phyloP scores from a whole-genome alignment of 2,888 invertebrate species.

The Drosophila buzzatii region DNA sequence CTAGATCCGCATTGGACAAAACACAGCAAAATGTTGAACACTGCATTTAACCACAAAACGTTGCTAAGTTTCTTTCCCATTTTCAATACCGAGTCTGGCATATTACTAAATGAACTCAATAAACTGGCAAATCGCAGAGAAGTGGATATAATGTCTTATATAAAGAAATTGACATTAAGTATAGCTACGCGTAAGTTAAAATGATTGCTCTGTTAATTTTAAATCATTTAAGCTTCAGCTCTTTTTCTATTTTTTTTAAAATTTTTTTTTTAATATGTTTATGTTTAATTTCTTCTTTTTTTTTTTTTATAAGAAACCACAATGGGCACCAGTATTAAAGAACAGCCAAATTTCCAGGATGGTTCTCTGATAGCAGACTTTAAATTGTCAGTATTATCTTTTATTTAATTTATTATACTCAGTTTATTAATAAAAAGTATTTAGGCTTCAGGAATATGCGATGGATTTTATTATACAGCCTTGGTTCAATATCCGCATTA shows the following conservation, averaged over 20 bases:
- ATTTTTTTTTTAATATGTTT: background rate
- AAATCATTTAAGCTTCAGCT: too few relatives aligned
- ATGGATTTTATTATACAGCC: slow-evolving; percentile 2
- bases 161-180: slow-evolving; percentile 54
- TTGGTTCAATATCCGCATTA: slow-evolving; percentile 12
- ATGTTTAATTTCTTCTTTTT: too few relatives aligned
- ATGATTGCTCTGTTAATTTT: too few relatives aligned
- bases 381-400: slow-evolving; percentile 1
- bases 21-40: slow-evolving; percentile 74
- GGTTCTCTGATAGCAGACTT: slow-evolving; percentile 10
- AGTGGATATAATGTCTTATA: slow-evolving; percentile 40
- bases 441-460: slow-evolving; percentile 13
- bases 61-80: slow-evolving; percentile 73
- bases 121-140: slow-evolving; percentile 47
- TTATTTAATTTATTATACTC: too few relatives aligned
- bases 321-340: slow-evolving; percentile 36
- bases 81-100: slow-evolving; percentile 69
- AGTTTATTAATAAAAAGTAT: background rate
- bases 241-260: background rate
- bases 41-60: slow-evolving; percentile 76
- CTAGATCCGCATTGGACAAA: slow-evolving; percentile 67
- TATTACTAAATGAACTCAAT: slow-evolving; percentile 52
- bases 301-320: slow-evolving; percentile 34
- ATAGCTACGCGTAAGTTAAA: slow-evolving; percentile 71
- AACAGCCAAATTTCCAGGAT: slow-evolving; percentile 25